These are phyloP conservation scores for Smittia aterrima DNA, from an alignment of 2,888 invertebrate genomes.

Conservation along the genomic window DNA sequence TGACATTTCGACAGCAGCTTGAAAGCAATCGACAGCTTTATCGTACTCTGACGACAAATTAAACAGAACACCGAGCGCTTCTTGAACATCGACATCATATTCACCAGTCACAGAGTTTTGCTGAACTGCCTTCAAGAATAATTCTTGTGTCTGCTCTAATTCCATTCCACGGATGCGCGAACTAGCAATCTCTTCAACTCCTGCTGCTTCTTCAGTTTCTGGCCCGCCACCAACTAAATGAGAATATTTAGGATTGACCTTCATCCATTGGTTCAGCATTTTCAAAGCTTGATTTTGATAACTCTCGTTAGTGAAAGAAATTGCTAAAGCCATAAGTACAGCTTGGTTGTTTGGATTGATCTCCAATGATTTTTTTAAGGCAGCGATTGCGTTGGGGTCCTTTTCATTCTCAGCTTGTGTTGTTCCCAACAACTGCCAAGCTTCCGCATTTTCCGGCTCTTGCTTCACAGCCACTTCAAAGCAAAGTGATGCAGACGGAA, in stretches of 20 bases:
- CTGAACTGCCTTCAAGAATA: constrained; percentile 78
- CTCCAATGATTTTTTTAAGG: constrained; percentile 79
- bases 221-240: constrained; percentile 62
- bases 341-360: constrained; percentile 76
- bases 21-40: constrained; percentile 95
- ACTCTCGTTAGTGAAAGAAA: constrained; percentile 95
- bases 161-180: constrained; percentile 55
- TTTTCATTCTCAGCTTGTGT: constrained; percentile 98
- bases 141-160: constrained; percentile 65
- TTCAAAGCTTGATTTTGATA: constrained; percentile 85
- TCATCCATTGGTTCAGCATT: constrained; percentile 75
- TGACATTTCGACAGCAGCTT: constrained; percentile 79
- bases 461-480: constrained; percentile 94
- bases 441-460: constrained; percentile 72
- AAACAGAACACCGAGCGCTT: constrained; percentile 91
- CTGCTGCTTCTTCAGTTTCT: background rate
- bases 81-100: constrained; percentile 88
- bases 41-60: constrained; percentile 92
- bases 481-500: constrained; percentile 92
- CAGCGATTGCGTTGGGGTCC: constrained; percentile 89
- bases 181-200: constrained; percentile 50
- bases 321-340: constrained; percentile 87
- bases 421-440: constrained; percentile 84
- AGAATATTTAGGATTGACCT: constrained; percentile 76
- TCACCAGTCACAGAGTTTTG: constrained; percentile 61